These are phyloP conservation scores for Atrichornis clamosus DNA, from an alignment of 2,113 vertebrate genomes.

Conservation along the genomic window DNA sequence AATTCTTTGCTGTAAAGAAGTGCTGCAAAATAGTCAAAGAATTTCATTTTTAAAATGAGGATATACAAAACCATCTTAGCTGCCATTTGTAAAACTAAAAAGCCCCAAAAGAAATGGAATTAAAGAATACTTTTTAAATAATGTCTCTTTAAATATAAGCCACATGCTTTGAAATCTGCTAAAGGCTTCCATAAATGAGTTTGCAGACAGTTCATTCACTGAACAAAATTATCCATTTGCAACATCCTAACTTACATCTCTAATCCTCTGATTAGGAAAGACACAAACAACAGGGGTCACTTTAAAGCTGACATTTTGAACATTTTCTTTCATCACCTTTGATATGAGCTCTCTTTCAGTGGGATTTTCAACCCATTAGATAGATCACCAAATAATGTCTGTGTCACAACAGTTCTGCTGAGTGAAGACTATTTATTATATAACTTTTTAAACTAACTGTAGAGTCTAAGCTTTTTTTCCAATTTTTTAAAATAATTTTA, in stretches of 20 bases:
- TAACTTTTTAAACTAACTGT: not conserved
- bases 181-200: not conserved
- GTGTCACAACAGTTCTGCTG: not conserved
- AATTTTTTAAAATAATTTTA: not conserved
- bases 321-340: not conserved
- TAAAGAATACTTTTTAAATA: not conserved
- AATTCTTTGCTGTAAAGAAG: not conserved
- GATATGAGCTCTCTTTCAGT: not conserved
- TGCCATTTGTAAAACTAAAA: not conserved
- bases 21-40: not conserved
- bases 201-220: not conserved
- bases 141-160: not conserved
- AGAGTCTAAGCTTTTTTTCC: not conserved
- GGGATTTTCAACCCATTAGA: not conserved
- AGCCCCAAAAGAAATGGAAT: accelerated
- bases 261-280: not conserved
- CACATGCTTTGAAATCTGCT: not conserved
- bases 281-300: not conserved
- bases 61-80: not conserved
- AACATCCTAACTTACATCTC: not conserved
- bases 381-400: not conserved
- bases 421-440: not conserved
- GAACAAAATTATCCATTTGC: not conserved
- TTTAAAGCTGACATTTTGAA: not conserved
- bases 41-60: not conserved